Base-by-base conservation (phyloP, 2,113 vertebrate species). In the Synodontis membranacea region DNA sequence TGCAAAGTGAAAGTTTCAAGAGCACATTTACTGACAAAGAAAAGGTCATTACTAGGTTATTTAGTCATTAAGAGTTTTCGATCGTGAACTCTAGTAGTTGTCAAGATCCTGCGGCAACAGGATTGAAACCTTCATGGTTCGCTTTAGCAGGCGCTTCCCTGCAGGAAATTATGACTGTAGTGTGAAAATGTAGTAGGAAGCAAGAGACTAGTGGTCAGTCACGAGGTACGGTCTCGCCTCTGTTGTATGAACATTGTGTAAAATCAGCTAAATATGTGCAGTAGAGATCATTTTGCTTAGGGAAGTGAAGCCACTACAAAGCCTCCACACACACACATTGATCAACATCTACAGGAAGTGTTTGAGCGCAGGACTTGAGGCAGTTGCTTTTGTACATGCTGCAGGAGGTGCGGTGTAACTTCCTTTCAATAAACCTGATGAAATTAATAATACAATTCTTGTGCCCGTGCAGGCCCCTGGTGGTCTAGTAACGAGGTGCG, bases 291-390 rank as follows among this genome's bases (percentile, higher is more conserved):
- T 37, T 70, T 5, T 72, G 31, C 9, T 17, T 54, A 37, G 23
- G 28, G 64, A 34, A 50, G 2, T 39, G 11, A 37, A 60, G 19
- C 62, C 50, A 54, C 50, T 79, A 34, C n/a, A 54, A 54, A 54
- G 31, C 31, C n/a, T 34, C 28, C 11, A 28, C 21, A 42, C 34
- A n/a, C 64, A 19, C 25, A 25, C 50, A n/a, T 42, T 23, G n/a
- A 82, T 83, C 82, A 34, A 44, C 60, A 64, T 52, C 44, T 68
- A 80, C 31, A 50, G 75, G 46, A 80, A 68, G 75, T 28, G 52
- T 78, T 54, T 39, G 31, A 28, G 44, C 79, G 48, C 70, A 79
- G 25, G 74, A 10, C 34, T 79, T 44, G 48, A 7, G 37, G 52
- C 68, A 44, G 21, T n/a, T 52, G 21, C 5, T 66, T 80, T 80